Evolutionary conservation across 2,888 invertebrate genomes (phyloP).

Genomic region (Hedychridium roseum): DNA sequence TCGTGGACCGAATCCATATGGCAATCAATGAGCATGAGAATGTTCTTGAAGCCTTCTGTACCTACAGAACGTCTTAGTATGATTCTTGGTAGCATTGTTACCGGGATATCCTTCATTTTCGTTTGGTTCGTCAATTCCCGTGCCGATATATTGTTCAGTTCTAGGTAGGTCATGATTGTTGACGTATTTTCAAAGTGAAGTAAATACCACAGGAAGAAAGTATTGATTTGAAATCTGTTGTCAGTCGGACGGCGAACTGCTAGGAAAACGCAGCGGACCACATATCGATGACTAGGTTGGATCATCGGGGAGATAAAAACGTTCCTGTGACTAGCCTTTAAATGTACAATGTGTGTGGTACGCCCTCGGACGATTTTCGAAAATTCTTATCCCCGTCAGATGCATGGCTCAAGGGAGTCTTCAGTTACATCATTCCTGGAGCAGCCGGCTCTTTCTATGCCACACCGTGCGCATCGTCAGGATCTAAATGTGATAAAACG

Average conservation of each 20-base stretch:
- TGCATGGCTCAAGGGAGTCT: too few species aligned
- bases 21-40: slow-evolving; percentile 75
- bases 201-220: too few species aligned
- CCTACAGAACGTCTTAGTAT: slow-evolving; percentile 68
- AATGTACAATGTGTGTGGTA: slow-evolving; percentile 50
- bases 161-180: too few species aligned
- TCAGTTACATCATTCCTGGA: too few species aligned
- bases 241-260: slow-evolving; percentile 45
- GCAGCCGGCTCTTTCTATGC: too few species aligned
- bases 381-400: too few species aligned
- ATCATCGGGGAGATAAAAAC: slow-evolving; percentile 42
- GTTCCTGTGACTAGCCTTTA: slow-evolving; percentile 54
- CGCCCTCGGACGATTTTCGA: slow-evolving; percentile 54
- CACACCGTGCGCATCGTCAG: too few species aligned
- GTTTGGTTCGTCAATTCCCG: slow-evolving; percentile 67
- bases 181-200: not conserved
- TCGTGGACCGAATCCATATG: slow-evolving; percentile 92
- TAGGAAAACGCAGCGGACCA: slow-evolving; percentile 58
- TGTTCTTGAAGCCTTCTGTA: slow-evolving; percentile 79
- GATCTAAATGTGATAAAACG: too few species aligned
- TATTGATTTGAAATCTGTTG: slow-evolving; percentile 13
- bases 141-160: slow-evolving; percentile 64
- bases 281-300: slow-evolving; percentile 54
- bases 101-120: slow-evolving; percentile 65
- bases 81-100: slow-evolving; percentile 65